These are phyloP conservation scores for Gobiocypris rarus DNA, from an alignment of 2,113 vertebrate genomes.

Conservation along the genomic window DNA sequence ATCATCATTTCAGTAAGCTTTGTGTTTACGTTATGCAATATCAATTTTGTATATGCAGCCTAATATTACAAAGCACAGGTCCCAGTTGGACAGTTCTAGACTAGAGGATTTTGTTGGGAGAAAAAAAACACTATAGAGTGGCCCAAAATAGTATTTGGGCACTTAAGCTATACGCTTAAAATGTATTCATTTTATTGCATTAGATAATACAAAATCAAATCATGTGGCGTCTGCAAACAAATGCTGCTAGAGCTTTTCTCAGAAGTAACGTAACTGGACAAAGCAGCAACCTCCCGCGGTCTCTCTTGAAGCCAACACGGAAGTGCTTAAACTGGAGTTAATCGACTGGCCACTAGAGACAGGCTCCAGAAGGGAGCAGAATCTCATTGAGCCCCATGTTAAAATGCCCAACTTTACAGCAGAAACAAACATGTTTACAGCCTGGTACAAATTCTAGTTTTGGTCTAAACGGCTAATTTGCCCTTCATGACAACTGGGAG, in stretches of 20 bases:
- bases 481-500: too few species aligned
- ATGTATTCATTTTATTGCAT: conserved; percentile 7
- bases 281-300: too few species aligned
- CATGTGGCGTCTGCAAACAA: not conserved
- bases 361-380: too few species aligned
- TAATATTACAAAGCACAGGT: not conserved
- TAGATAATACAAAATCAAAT: conserved; percentile 14
- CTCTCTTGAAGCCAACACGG: too few species aligned
- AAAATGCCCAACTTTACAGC: too few species aligned
- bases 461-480: too few species aligned
- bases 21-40: conserved; percentile 7
- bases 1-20: conserved; percentile 4
- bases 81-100: not conserved
- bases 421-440: too few species aligned
- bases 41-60: conserved; percentile 13
- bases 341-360: too few species aligned
- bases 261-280: not conserved
- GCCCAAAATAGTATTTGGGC: not conserved
- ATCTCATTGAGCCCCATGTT: too few species aligned
- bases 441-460: too few species aligned
- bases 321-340: too few species aligned
- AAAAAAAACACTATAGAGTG: not conserved
- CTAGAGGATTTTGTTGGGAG: not conserved
- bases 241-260: not conserved
- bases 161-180: not conserved